These are phyloP conservation scores for Lepisosteus osseus DNA, from an alignment of 2,113 vertebrate genomes.

Conservation along the genomic window DNA sequence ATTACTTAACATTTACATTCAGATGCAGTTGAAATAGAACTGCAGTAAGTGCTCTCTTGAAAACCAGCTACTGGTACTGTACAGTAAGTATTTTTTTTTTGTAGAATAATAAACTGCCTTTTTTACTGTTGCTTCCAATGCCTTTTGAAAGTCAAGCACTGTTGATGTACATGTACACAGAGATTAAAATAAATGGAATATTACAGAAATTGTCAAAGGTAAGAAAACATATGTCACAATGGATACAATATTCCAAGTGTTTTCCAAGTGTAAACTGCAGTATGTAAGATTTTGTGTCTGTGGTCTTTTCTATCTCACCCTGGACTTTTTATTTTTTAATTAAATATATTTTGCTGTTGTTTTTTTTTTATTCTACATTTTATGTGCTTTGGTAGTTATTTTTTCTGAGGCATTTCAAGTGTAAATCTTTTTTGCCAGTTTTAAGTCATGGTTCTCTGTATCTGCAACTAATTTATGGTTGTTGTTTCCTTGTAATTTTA, in stretches of 20 bases:
- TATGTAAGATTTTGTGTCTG: not conserved
- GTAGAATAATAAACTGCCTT: not conserved
- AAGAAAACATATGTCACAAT: not conserved
- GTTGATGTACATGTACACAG: not conserved
- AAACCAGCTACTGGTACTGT: too few relatives aligned
- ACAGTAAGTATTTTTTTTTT: not conserved
- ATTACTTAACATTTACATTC: too few relatives aligned
- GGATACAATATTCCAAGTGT: too few relatives aligned
- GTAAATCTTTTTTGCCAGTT: constrained; percentile 1
- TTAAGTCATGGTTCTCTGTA: constrained; percentile 25
- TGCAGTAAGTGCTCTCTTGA: not conserved
- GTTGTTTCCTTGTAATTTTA: constrained; percentile 51
- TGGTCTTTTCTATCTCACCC: too few relatives aligned
- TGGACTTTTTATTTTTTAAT: too few relatives aligned
- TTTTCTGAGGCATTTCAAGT: constrained; percentile 32
- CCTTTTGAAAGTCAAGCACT: not conserved
- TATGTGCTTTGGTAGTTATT: constrained; percentile 34
- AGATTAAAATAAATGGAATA: not conserved
- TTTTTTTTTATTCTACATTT: constrained; percentile 21
- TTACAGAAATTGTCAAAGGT: not conserved
- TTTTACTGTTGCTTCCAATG: not conserved
- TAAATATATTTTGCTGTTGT: not conserved
- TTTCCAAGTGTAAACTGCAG: not conserved
- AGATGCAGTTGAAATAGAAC: not conserved
- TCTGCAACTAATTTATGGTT: constrained; percentile 55